Evolutionary conservation across 2,797 vertebrate genomes (phyloP).

Genomic region (Pelobates cultripes): DNA sequence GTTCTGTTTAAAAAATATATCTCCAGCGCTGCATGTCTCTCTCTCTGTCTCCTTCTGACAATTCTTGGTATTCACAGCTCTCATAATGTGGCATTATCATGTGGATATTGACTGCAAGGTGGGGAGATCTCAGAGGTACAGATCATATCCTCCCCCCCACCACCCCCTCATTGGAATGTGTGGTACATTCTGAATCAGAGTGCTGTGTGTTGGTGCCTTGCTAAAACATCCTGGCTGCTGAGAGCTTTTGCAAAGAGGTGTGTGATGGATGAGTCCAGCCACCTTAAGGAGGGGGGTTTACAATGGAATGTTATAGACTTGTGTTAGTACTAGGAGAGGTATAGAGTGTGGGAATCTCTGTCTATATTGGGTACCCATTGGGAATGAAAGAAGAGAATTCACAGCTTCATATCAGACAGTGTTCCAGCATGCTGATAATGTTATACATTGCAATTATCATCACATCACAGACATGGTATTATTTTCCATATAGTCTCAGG

Average conservation of each 20-base stretch:
- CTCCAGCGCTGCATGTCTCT: not conserved
- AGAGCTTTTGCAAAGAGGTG: not conserved
- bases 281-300: conserved; percentile 39
- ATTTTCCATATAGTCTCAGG: no score
- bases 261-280: not conserved
- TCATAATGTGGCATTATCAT: not conserved
- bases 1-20: not conserved
- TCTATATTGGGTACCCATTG: not conserved
- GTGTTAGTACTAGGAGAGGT: not conserved
- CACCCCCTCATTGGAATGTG: not conserved
- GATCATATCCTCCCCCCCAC: not conserved
- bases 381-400: not conserved
- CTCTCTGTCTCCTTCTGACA: not conserved
- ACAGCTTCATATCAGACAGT: no score
- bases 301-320: conserved; percentile 25
- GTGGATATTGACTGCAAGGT: conserved; percentile 2
- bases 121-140: not conserved
- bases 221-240: not conserved
- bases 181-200: conserved; percentile 7
- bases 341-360: not conserved
- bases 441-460: no score
- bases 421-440: no score
- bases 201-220: not conserved
- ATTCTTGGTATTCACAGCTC: not conserved
- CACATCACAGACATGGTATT: no score